Percentiles rank a stretch among this genome's conserved stretches.
Conservation (phyloP, 2,888 invertebrate genomes). For the Andrena chrysosceles region DNA sequence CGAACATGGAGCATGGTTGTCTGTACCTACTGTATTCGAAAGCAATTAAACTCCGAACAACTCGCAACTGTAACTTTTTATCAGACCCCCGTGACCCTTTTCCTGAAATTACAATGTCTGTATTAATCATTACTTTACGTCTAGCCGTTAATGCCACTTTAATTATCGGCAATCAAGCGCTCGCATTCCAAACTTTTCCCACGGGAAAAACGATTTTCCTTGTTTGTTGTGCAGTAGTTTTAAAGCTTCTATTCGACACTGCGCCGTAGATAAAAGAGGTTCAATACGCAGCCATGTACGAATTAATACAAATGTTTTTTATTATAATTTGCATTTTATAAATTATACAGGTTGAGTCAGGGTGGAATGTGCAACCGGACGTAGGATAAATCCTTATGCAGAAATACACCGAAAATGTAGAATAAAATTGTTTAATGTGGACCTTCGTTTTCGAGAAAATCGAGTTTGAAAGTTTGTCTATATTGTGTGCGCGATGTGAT, state of each 20-base stretch:
- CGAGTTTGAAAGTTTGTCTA: no score
- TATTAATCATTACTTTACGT: conserved; percentile 27
- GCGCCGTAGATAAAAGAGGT: no score
- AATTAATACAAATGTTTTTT: no score
- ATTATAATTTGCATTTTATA: no score
- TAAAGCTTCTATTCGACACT: background rate
- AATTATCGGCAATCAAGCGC: background rate
- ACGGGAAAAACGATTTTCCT: background rate
- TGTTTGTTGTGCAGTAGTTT: background rate
- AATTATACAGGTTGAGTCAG: no score
- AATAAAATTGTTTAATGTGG: no score
- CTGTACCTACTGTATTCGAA: conserved; percentile 21
- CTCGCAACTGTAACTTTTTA: conserved; percentile 19
- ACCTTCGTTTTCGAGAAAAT: no score
- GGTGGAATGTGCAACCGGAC: no score
- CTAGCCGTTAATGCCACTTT: conserved; percentile 4
- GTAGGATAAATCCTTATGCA: no score
- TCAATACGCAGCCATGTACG: no score
- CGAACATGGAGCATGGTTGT: background rate
- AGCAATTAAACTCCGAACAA: conserved; percentile 38
- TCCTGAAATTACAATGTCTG: conserved; percentile 18
- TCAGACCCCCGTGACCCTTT: background rate
- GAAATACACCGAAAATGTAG: no score
- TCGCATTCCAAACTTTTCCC: background rate
- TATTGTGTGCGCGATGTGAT: no score